Evolutionary conservation across 2,888 invertebrate genomes (phyloP).

Genomic region (Leptinotarsa rubiginosa): DNA sequence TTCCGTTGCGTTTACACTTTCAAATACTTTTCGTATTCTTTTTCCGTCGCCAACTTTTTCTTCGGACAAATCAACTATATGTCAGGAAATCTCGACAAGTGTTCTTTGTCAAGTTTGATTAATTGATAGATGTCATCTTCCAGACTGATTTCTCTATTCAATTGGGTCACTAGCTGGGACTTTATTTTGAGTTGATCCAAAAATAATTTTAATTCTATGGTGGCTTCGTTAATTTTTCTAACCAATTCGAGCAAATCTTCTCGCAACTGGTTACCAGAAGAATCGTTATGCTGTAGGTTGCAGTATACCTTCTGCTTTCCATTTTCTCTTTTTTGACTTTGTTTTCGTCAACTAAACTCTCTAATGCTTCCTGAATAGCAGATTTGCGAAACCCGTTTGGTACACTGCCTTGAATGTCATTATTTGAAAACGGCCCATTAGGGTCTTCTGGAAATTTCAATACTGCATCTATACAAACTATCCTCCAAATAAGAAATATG

Average conservation of each 20-base stretch:
- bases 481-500: conserved; percentile 50
- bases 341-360: conserved; percentile 74
- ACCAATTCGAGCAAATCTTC: conserved; percentile 69
- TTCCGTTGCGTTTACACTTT: conserved; percentile 81
- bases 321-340: conserved; percentile 78
- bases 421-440: conserved; percentile 86
- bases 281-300: conserved; percentile 72
- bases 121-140: conserved; percentile 69
- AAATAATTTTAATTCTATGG: conserved; percentile 66
- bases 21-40: conserved; percentile 69
- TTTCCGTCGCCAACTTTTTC: conserved; percentile 71
- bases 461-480: conserved; percentile 70
- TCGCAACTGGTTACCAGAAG: conserved; percentile 63
- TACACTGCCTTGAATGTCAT: conserved; percentile 82
- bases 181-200: conserved; percentile 64
- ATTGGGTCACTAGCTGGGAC: conserved; percentile 65
- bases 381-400: conserved; percentile 83
- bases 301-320: conserved; percentile 93
- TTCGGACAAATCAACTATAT: conserved; percentile 67
- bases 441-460: conserved; percentile 79
- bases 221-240: conserved; percentile 67
- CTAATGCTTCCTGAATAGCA: conserved; percentile 81
- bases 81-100: conserved; percentile 68
- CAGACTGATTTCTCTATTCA: conserved; percentile 71
- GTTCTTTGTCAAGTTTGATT: conserved; percentile 66